Evolutionary conservation across 2,888 invertebrate species (phyloP), one percentile per base, ranked within the genome.

Genomic region (Heteromyza rotundicornis): DNA sequence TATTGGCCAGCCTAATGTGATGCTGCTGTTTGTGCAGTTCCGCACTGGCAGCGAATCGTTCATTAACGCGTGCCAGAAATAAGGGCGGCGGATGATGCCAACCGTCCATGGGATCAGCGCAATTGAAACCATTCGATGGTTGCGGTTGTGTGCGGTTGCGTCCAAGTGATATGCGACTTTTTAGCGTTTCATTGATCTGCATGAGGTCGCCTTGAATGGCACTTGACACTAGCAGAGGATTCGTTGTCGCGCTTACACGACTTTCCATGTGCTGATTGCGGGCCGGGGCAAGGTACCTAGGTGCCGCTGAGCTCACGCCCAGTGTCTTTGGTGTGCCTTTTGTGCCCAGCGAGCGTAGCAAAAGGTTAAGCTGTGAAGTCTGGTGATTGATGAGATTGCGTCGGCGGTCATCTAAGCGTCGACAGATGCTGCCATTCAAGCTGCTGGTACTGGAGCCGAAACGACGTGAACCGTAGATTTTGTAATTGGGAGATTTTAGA

Each of bases 401-500:
- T 7, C 66, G 67, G 1, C 67, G 64, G n/a, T 72, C 72, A 1
- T 63, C 64, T 27, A 51, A 58, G 12, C 64, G 68, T 0, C 68
- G 70, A 20, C 66, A 59, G 1, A 72, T 52, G 54, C 71, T 74
- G 0, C 69, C 69, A 35, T 62, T 68, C 0, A 71, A 72, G 24
- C 73, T 74, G 5, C 70, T 68, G 2, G 66, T 66, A 57, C 69
- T 71, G 2, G 74, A 71, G 22, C 68, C 66, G 49, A 68, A 73
- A 8, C 66, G 68, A 2, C 70, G 63, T 0, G 67, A 56, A 8
- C 67, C 65, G 40, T 74, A 73, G 60, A 74, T 74, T 51, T 72
- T 72, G 5, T 67, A 72, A 58, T 70, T 73, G 0, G 71, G 70
- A 0, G 69, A 65, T 3, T 67, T 70, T 0, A 68, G 23, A 1